Evolutionary conservation across 2,113 vertebrate genomes (phyloP), one percentile per base, ranked within the genome.

Genomic region (Prochilodus magdalenae): DNA sequence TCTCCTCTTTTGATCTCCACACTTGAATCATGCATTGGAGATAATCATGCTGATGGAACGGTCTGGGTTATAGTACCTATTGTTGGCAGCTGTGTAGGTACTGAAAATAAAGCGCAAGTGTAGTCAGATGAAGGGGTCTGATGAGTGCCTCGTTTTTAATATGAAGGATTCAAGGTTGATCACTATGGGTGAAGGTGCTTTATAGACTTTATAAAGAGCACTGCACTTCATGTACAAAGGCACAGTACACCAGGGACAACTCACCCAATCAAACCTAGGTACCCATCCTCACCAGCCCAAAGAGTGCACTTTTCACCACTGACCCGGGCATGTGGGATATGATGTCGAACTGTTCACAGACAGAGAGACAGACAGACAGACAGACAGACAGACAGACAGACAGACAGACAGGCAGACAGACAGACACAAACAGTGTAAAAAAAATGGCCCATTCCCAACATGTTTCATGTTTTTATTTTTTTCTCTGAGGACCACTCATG

Each of bases 31-130:
- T 47, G 51, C 16, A 67, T 70, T 44, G 44, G 74, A 51, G 63
- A 73, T 69, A 69, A 57, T 27, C n/a, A 10, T 33, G 70, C 36
- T 73, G 60, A 77, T 26, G 55, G 55, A 36, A 59, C 67, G 24
- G 33, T 30, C n/a, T 63, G 65, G 33, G 63, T 82, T 67, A 69
- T 53, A 69, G 22, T 75, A 53, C 51, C 63, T 62, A 30, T 82
- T 62, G 74, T 73, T 73, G 74, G 74, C 60, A 67, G 55, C 53
- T 78, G 51, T 78, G 65, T 76, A 65, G 26, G 71, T 55, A 78
- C 55, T 67, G 63, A 73, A 81, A 81, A 85, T 73, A 85, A 85
- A 81, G 69, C 80, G 69, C 73, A 67, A 73, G 63, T 51, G 60
- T 26, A 81, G 72, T 71, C 27, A 60, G 30, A 49, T 20, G 29